These are phyloP conservation scores for Megalurothrips usitatus DNA, from an alignment of 2,888 invertebrate species.

Conservation along the genomic window DNA sequence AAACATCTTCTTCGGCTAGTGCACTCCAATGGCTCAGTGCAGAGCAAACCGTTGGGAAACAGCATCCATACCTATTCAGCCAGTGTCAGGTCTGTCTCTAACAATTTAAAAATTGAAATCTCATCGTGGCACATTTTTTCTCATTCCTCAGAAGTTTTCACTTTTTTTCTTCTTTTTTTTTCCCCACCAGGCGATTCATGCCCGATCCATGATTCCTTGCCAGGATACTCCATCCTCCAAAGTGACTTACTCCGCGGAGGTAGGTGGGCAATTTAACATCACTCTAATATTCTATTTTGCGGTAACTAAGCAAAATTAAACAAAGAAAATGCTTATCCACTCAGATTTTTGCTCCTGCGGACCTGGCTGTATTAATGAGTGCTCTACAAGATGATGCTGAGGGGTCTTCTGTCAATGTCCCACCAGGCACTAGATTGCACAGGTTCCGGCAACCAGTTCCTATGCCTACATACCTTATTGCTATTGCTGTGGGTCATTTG, in stretches of 20 bases:
- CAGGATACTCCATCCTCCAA: slow-evolving; percentile 91
- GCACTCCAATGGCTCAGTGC: slow-evolving; percentile 87
- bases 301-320: slow-evolving; percentile 57
- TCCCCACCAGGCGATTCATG: slow-evolving; percentile 69
- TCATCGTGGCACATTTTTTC: not conserved
- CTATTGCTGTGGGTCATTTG: slow-evolving; percentile 80
- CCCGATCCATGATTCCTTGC: slow-evolving; percentile 83
- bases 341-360: slow-evolving; percentile 65
- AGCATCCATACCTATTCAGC: slow-evolving; percentile 79
- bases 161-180: not conserved
- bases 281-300: not conserved
- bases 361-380: slow-evolving; percentile 83
- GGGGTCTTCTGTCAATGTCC: slow-evolving; percentile 34
- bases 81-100: slow-evolving; percentile 64
- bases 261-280: slow-evolving; percentile 41
- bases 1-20: slow-evolving; percentile 69
- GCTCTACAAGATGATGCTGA: slow-evolving; percentile 59
- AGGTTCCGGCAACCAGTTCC: slow-evolving; percentile 71
- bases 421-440: slow-evolving; percentile 48
- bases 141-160: not conserved
- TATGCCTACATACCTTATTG: slow-evolving; percentile 84
- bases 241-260: slow-evolving; percentile 70
- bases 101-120: slow-evolving; percentile 30
- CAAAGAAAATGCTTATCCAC: slow-evolving; percentile 47
- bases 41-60: slow-evolving; percentile 81